phyloP scores from a whole-genome alignment of 2,888 invertebrate genomes.

The Anthrax anthrax region DNA sequence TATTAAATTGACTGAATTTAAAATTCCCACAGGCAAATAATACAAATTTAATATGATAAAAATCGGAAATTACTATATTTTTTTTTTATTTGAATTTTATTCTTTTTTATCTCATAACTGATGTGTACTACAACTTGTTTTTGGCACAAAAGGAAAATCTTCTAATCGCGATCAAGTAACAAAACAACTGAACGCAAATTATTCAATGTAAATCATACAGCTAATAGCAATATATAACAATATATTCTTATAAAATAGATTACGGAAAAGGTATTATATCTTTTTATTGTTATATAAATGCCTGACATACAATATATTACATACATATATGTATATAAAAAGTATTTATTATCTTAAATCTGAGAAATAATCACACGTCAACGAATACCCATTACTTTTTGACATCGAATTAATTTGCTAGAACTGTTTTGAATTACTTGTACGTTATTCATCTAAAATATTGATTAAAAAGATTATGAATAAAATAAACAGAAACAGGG shows the following conservation, averaged over 20 bases:
- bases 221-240: not conserved
- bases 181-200: not conserved
- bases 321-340: no score
- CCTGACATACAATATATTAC: no score
- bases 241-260: no score
- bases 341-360: not conserved
- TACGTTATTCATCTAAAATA: not conserved
- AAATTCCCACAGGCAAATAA: no score
- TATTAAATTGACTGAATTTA: no score
- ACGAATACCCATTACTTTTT: not conserved
- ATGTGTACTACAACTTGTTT: no score
- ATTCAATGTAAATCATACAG: not conserved
- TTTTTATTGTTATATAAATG: conserved; percentile 8
- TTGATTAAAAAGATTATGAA: not conserved
- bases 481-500: no score
- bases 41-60: no score
- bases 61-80: no score
- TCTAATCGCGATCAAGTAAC: not conserved
- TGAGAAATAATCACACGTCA: not conserved
- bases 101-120: no score
- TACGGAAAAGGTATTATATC: no score
- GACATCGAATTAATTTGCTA: conserved; percentile 9
- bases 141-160: not conserved
- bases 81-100: no score
- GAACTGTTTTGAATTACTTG: conserved; percentile 6